phyloP scores from a whole-genome alignment of 2,888 invertebrate species.

The Aleiodes testaceus region DNA sequence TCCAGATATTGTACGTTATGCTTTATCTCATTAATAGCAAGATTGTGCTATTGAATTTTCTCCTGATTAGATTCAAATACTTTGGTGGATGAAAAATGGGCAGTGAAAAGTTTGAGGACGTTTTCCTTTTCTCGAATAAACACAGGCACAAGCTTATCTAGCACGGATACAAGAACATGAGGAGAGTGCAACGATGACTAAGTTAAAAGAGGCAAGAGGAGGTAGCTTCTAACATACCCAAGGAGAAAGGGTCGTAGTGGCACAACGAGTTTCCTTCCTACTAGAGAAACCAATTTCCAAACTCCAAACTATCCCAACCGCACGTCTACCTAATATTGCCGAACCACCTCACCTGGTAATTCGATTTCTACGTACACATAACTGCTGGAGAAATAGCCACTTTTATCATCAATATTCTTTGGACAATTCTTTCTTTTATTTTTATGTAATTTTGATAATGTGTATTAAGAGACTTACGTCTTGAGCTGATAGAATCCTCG shows the following conservation, averaged over 20 bases:
- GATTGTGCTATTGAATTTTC: conserved; percentile 1
- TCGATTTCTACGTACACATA: conserved; percentile 36
- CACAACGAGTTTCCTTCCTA: conserved; percentile 40
- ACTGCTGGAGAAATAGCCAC: conserved; percentile 25
- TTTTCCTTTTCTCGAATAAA: conserved; percentile 49
- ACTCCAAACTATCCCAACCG: conserved; percentile 51
- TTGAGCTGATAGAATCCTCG: conserved; percentile 68
- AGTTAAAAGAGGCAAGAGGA: conserved; percentile 31
- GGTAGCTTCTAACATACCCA: background rate
- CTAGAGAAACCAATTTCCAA: conserved; percentile 58
- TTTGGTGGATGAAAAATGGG: background rate
- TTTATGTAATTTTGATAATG: background rate
- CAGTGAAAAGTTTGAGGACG: background rate
- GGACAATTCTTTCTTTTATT: background rate
- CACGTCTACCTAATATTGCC: conserved; percentile 47
- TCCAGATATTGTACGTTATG: background rate
- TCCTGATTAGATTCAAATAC: background rate
- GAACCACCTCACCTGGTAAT: conserved; percentile 41
- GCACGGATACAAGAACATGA: conserved; percentile 38
- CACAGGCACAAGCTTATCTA: conserved; percentile 55
- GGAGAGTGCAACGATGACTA: conserved; percentile 43
- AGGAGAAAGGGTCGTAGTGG: conserved; percentile 11
- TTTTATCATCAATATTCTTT: conserved; percentile 28
- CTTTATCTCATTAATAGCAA: background rate
- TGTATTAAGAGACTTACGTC: conserved; percentile 64